phyloP scores from a whole-genome alignment of 2,797 vertebrate genomes.

The Pipistrellus pipistrellus region DNA sequence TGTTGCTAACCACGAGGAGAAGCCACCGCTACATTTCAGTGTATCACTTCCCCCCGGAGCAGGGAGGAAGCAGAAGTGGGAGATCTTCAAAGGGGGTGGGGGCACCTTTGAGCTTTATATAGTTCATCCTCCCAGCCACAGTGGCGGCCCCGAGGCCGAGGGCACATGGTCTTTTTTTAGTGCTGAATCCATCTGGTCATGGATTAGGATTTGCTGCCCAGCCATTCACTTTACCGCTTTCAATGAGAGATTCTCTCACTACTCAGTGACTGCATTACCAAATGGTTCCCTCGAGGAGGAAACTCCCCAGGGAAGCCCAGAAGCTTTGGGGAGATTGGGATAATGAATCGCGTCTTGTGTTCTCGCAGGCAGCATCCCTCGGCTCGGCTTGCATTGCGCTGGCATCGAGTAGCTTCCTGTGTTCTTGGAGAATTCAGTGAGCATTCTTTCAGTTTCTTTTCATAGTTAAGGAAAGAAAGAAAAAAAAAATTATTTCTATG shows the following conservation, averaged over 20 bases:
- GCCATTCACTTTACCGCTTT: neutral
- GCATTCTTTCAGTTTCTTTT: slow-evolving; percentile 35
- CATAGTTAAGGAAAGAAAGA: neutral
- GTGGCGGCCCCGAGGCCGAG: neutral
- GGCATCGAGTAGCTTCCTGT: neutral
- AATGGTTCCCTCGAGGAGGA: neutral
- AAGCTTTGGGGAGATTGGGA: neutral
- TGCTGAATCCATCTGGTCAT: neutral
- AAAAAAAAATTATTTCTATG: neutral
- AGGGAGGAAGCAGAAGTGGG: neutral
- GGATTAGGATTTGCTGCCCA: neutral
- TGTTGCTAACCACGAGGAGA: neutral
- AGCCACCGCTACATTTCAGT: neutral
- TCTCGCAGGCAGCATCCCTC: neutral
- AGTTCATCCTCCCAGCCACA: neutral
- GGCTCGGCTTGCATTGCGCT: neutral
- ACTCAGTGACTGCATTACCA: neutral
- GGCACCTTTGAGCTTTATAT: neutral
- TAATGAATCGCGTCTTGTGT: neutral
- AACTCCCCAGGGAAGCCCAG: neutral
- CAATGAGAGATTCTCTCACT: neutral
- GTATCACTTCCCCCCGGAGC: neutral
- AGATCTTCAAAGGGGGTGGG: neutral
- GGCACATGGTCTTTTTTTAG: neutral
- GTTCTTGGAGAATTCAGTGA: neutral